phyloP scores from a whole-genome alignment of 2,797 vertebrate genomes.

The Neostethus bicornis region DNA sequence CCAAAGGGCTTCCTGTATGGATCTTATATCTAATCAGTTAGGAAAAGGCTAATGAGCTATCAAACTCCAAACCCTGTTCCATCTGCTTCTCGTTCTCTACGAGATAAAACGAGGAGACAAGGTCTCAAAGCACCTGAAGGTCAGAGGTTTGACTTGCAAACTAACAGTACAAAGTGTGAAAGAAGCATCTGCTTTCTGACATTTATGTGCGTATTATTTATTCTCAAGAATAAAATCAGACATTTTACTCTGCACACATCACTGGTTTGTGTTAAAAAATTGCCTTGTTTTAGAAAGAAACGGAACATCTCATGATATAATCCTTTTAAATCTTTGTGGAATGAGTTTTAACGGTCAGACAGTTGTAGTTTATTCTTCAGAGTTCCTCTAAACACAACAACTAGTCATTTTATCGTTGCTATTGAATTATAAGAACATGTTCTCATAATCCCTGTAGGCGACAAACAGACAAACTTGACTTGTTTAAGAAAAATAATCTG shows the following conservation, averaged over 20 bases:
- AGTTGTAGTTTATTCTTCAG: neutral
- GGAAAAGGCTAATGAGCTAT: conserved; percentile 62
- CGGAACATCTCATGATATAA: neutral
- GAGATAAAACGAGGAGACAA: conserved; percentile 12
- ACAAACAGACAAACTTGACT: neutral
- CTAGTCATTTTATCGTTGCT: conserved; percentile 1
- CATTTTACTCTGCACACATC: neutral
- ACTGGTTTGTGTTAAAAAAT: neutral
- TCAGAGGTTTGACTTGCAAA: conserved; percentile 49
- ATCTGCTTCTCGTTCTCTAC: conserved; percentile 29
- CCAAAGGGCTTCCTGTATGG: conserved; percentile 32
- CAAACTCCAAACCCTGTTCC: conserved; percentile 42
- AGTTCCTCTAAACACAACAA: neutral
- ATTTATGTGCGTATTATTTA: conserved; percentile 15
- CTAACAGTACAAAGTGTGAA: conserved; percentile 11
- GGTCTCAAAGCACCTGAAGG: conserved; percentile 19
- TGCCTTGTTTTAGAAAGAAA: neutral
- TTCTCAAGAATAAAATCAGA: neutral
- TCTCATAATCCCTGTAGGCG: neutral
- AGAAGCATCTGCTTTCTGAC: conserved; percentile 8
- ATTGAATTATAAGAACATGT: neutral
- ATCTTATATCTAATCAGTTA: conserved; percentile 54
- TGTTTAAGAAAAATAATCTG: neutral
- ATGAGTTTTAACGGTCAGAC: neutral
- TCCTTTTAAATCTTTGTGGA: neutral